Conservation (phyloP, 2,888 invertebrate species). For the Venusia cambrica region DNA sequence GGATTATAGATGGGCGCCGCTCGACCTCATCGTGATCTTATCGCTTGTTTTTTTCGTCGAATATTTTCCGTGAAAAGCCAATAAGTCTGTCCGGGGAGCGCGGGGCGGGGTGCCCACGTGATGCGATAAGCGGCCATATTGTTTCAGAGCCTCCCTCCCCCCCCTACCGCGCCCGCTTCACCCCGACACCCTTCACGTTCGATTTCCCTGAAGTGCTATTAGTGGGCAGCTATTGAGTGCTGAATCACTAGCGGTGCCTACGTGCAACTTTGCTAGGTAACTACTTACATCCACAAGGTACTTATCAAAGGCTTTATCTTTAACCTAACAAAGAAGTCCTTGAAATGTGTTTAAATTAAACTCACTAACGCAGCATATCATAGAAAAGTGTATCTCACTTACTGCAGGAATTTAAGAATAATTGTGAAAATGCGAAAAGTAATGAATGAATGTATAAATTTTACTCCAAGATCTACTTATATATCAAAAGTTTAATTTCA, state of each 20-base stretch:
- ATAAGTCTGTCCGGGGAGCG: slow-evolving; percentile 44
- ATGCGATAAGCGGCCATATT: slow-evolving; percentile 68
- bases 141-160: slow-evolving; percentile 47
- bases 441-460: no score
- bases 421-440: no score
- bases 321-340: slow-evolving; percentile 6
- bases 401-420: no score
- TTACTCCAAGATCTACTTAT: no score
- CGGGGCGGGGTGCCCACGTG: slow-evolving; percentile 49
- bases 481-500: no score
- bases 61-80: slow-evolving; percentile 73
- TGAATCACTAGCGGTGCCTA: slow-evolving; percentile 25
- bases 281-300: no score
- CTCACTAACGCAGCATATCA: no score
- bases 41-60: slow-evolving; percentile 71
- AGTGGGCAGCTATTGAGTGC: slow-evolving; percentile 23
- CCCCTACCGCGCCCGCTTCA: slow-evolving; percentile 12
- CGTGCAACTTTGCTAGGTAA: slow-evolving; percentile 6
- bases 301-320: not conserved
- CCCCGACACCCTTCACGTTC: slow-evolving; percentile 26
- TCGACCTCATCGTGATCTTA: slow-evolving; percentile 70
- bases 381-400: no score
- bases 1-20: slow-evolving; percentile 71
- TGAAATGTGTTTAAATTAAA: no score
- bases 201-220: slow-evolving; percentile 36